phyloP scores from a whole-genome alignment of 1,140 invertebrate genomes.

The Pentalonia nigronervosa region DNA sequence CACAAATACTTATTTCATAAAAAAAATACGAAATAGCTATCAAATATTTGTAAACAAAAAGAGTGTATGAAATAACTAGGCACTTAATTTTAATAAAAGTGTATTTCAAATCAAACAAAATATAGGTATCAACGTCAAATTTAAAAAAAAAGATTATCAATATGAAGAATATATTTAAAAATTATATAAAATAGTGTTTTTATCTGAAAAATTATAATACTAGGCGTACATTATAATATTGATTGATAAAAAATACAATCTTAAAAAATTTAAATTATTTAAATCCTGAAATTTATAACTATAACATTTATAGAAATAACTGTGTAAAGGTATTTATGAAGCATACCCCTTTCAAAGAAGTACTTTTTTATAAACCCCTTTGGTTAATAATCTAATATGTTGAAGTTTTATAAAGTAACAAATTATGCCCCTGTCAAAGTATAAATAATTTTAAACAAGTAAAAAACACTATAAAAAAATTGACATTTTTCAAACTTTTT shows the following conservation, averaged over 20 bases:
- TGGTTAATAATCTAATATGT: neutral
- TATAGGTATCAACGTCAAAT: neutral
- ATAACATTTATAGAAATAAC: neutral
- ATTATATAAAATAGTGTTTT: neutral
- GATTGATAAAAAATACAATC: neutral
- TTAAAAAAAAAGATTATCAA: neutral
- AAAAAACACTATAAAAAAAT: neutral
- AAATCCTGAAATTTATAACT: neutral
- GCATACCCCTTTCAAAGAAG: neutral
- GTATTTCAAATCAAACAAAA: neutral
- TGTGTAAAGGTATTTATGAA: neutral
- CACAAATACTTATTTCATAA: neutral
- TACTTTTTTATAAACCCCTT: neutral
- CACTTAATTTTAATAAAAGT: neutral
- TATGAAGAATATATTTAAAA: neutral
- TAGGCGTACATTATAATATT: too few relatives aligned
- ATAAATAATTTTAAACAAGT: neutral
- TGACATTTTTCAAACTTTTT: conserved; percentile 9
- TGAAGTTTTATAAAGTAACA: neutral
- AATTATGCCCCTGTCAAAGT: neutral
- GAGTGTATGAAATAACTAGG: neutral
- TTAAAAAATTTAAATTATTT: neutral
- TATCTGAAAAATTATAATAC: neutral
- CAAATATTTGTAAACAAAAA: neutral
- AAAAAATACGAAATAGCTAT: neutral